Evolutionary conservation across 2,888 invertebrate species (phyloP).

Genomic region (Drosophila atripex): DNA sequence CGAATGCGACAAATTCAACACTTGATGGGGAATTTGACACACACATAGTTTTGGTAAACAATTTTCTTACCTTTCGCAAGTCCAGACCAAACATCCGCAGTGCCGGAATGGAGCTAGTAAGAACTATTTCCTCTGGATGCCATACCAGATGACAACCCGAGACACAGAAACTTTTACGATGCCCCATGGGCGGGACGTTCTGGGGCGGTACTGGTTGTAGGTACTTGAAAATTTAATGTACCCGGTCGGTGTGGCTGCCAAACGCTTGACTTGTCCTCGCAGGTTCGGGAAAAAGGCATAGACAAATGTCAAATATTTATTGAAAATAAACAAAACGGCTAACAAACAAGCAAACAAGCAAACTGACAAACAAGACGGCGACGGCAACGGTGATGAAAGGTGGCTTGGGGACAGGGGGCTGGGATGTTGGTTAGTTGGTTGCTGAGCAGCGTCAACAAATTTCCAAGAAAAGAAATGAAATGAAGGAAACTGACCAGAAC

Average conservation of each 20-base stretch:
- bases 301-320: conserved; percentile 80
- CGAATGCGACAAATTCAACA: conserved; percentile 56
- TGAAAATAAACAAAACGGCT: conserved; percentile 73
- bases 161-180: conserved; percentile 35
- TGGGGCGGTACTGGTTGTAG: conserved; percentile 7
- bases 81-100: conserved; percentile 69
- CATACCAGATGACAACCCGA: conserved; percentile 34
- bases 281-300: conserved; percentile 70
- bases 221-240: conserved; percentile 77
- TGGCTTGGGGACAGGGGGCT: conserved; percentile 15
- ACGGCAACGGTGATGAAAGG: conserved; percentile 28
- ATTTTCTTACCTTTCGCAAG: conserved; percentile 58
- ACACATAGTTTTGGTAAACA: conserved; percentile 26
- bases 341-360: conserved; percentile 63
- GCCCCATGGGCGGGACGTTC: conserved; percentile 14
- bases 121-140: conserved; percentile 26
- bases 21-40: conserved; percentile 47
- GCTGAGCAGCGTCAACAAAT: conserved; percentile 57
- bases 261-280: conserved; percentile 56
- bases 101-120: conserved; percentile 15
- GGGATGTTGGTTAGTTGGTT: conserved; percentile 6
- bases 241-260: conserved; percentile 67
- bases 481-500: conserved; percentile 75
- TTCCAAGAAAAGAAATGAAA: conserved; percentile 76
- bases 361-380: conserved; percentile 72